These are phyloP conservation scores for Ciconia maguari DNA, from an alignment of 2,113 vertebrate species.

Conservation along the genomic window DNA sequence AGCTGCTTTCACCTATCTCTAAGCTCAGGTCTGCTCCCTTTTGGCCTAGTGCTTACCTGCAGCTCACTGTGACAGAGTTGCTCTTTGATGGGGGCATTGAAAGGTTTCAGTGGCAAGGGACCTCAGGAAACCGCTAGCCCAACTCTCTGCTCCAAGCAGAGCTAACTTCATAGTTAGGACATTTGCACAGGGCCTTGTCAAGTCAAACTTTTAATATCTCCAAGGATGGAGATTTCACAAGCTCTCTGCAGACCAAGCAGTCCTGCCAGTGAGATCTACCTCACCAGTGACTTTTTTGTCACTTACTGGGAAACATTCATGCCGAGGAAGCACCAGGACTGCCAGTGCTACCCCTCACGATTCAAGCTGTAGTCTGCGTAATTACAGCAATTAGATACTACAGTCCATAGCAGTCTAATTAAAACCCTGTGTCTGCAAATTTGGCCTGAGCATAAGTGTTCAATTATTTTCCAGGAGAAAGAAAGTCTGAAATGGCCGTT, in stretches of 20 bases:
- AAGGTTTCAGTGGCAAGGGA: neutral
- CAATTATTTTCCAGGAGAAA: neutral
- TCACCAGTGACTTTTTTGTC: neutral
- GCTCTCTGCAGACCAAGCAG: neutral
- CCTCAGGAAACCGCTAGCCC: neutral
- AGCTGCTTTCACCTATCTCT: neutral
- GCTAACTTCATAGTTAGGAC: neutral
- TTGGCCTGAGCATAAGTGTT: neutral
- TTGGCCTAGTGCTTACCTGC: neutral
- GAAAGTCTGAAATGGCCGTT: neutral
- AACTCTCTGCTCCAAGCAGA: neutral
- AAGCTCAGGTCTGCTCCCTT: neutral
- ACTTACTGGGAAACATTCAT: neutral
- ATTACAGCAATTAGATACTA: neutral
- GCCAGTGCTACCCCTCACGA: neutral
- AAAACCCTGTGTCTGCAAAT: neutral
- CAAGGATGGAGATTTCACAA: neutral
- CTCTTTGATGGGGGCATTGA: neutral
- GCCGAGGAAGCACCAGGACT: neutral
- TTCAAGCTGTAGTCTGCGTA: neutral
- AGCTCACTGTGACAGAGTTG: neutral
- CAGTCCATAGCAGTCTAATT: neutral
- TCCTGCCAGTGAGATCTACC: neutral
- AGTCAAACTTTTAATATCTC: neutral
- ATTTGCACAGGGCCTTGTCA: neutral